A percentile compares a stretch with the other conserved stretches of the same genome.
Evolutionary conservation across 2,113 vertebrate genomes (phyloP).

Genomic region (Chaetodon trifascialis): DNA sequence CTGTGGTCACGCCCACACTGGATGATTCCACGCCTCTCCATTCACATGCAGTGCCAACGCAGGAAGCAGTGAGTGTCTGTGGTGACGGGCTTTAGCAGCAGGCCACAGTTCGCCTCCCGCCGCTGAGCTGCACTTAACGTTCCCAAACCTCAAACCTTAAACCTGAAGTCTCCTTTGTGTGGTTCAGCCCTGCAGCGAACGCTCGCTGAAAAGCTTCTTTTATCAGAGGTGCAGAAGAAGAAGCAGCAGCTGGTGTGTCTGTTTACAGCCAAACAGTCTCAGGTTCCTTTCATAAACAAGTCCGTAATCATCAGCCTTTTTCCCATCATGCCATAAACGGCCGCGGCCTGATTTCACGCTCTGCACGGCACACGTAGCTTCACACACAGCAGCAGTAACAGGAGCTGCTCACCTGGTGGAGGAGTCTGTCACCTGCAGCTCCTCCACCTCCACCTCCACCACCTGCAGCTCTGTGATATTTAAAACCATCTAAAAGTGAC

Average conservation of each 20-base stretch:
- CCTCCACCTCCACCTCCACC: too few relatives aligned
- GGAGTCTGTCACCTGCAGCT: too few relatives aligned
- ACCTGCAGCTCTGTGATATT: not conserved
- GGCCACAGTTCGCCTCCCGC: not conserved
- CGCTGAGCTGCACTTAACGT: not conserved
- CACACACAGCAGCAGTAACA: not conserved
- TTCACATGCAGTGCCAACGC: not conserved
- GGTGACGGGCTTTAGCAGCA: too few relatives aligned
- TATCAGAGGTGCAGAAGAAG: not conserved
- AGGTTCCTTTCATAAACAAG: not conserved
- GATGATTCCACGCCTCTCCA: not conserved
- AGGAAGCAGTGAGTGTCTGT: too few relatives aligned
- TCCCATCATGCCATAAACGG: not conserved
- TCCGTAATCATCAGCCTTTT: not conserved
- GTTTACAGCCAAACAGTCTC: constrained; percentile 26
- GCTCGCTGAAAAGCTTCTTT: not conserved
- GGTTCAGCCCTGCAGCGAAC: not conserved
- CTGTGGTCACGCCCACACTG: too few relatives aligned
- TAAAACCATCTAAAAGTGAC: not conserved
- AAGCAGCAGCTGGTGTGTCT: not conserved
- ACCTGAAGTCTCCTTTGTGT: not conserved
- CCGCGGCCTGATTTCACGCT: not conserved
- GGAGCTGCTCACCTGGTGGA: not conserved
- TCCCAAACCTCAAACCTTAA: too few relatives aligned
- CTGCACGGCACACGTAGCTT: not conserved